Conservation (phyloP, 2,888 invertebrate species). For the Drosophila seclusa region DNA sequence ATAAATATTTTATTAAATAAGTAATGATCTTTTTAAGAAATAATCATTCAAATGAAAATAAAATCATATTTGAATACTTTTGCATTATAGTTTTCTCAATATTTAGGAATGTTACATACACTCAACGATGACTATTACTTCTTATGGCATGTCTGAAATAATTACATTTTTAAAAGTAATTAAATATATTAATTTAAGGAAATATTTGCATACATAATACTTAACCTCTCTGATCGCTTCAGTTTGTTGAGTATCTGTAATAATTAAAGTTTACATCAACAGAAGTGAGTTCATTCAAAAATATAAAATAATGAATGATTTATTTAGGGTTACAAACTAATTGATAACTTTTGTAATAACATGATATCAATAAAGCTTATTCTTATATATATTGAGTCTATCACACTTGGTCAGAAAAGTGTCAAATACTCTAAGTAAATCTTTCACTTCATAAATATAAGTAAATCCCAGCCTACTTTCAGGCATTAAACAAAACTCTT, state of each 20-base stretch:
- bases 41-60: not conserved
- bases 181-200: not conserved
- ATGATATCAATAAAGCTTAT: not conserved
- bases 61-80: not conserved
- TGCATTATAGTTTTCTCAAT: not conserved
- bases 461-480: slow-evolving; percentile 39
- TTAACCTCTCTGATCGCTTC: not conserved
- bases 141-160: not conserved
- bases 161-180: not conserved
- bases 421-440: not conserved
- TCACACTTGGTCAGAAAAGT: not conserved
- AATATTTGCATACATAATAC: not conserved
- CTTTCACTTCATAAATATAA: too few species aligned
- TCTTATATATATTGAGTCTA: not conserved
- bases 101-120: not conserved
- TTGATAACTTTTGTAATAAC: not conserved
- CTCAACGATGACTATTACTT: not conserved
- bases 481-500: slow-evolving; percentile 19
- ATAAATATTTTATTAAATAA: not conserved
- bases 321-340: not conserved
- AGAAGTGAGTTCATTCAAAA: not conserved
- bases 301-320: not conserved
- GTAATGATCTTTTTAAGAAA: not conserved
- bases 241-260: not conserved
- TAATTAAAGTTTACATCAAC: not conserved